phyloP scores from a whole-genome alignment of 2,888 invertebrate genomes.

The Carterocephalus palaemon region DNA sequence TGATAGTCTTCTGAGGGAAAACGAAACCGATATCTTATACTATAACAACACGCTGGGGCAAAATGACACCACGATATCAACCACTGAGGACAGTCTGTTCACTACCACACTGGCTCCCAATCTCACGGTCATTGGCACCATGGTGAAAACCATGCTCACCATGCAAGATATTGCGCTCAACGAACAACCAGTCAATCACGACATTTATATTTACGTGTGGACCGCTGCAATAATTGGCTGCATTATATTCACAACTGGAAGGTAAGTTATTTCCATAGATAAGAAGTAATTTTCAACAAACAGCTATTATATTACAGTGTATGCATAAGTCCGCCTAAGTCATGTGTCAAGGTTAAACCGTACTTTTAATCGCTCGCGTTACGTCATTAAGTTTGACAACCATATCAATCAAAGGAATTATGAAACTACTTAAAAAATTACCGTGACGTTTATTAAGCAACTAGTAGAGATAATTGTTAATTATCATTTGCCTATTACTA shows the following conservation, averaged over 20 bases:
- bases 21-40: constrained; percentile 7
- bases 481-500: too few species aligned
- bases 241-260: constrained; percentile 79
- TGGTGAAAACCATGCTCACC: constrained; percentile 48
- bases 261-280: constrained; percentile 51
- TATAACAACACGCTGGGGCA: constrained; percentile 12
- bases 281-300: background rate
- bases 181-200: constrained; percentile 45
- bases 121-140: constrained; percentile 49
- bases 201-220: constrained; percentile 78
- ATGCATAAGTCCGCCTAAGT: too few species aligned
- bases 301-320: too few species aligned
- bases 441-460: too few species aligned
- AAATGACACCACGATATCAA: constrained; percentile 22
- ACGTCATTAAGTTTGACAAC: too few species aligned
- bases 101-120: constrained; percentile 37
- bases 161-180: constrained; percentile 46
- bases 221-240: constrained; percentile 77
- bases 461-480: too few species aligned
- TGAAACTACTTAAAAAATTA: too few species aligned
- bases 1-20: background rate
- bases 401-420: too few species aligned
- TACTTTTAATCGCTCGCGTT: too few species aligned
- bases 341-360: too few species aligned
- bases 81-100: constrained; percentile 25